A percentile compares a stretch with the other conserved stretches of the same genome.
These are phyloP conservation scores for Plectrocnemia conspersa DNA, from an alignment of 1,140 invertebrate species.

Conservation along the genomic window DNA sequence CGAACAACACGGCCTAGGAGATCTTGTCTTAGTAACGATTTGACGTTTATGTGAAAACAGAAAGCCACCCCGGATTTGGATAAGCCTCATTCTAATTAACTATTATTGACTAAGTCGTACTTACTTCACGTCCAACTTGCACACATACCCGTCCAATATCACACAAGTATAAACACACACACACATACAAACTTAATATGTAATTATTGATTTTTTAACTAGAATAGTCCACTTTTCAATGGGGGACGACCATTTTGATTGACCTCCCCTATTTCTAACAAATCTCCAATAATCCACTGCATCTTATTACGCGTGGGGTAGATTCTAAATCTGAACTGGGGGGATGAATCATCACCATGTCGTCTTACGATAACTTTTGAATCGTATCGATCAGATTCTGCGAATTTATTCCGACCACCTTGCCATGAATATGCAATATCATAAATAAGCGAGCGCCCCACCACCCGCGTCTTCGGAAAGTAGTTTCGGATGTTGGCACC, in stretches of 20 bases:
- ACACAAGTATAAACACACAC: too few relatives aligned
- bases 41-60: neutral
- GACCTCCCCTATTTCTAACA: slow-evolving; percentile 1
- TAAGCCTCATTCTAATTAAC: slow-evolving; percentile 23
- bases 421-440: too few relatives aligned
- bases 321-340: neutral
- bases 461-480: slow-evolving; percentile 8
- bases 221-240: too few relatives aligned
- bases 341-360: neutral
- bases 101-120: slow-evolving; percentile 10
- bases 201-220: too few relatives aligned
- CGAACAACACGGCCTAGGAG: too few relatives aligned
- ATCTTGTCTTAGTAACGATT: too few relatives aligned
- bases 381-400: neutral
- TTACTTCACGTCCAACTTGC: neutral
- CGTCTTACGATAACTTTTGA: neutral
- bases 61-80: slow-evolving; percentile 12
- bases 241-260: slow-evolving; percentile 5
- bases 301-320: neutral
- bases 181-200: too few relatives aligned
- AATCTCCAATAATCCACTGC: neutral
- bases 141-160: neutral
- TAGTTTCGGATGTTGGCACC: neutral
- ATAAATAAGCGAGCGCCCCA: too few relatives aligned
- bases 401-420: neutral